Conservation (phyloP, 2,113 vertebrate species). For the Psittacara wagleri region DNA sequence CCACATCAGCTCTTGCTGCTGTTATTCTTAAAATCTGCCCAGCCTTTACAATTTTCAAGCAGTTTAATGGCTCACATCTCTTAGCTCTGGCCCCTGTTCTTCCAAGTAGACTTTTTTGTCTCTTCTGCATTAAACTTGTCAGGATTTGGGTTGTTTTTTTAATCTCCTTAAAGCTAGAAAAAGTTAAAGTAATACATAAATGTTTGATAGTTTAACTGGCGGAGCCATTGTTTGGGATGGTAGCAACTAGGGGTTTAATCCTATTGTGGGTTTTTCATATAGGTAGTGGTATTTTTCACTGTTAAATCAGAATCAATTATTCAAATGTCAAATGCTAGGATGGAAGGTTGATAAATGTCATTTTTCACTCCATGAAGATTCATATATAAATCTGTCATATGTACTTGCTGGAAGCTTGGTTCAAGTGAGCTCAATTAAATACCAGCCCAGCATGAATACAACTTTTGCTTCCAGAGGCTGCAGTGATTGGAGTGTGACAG, state of each 20-base stretch:
- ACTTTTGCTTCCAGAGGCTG: neutral
- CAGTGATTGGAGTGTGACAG: neutral
- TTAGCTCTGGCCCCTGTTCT: neutral
- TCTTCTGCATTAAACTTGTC: neutral
- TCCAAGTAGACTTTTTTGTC: neutral
- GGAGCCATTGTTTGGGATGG: neutral
- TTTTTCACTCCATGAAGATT: slow-evolving; percentile 14
- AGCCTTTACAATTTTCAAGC: neutral
- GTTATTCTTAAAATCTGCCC: neutral
- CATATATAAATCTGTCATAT: neutral
- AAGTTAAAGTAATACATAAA: neutral
- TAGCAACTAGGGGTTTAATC: neutral
- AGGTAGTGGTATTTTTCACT: slow-evolving; percentile 8
- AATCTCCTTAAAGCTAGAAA: neutral
- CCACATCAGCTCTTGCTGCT: neutral
- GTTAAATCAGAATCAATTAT: slow-evolving; percentile 26
- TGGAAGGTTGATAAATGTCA: slow-evolving; percentile 40
- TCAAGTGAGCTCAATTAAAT: slow-evolving; percentile 45
- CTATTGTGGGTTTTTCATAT: neutral
- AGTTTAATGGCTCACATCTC: neutral
- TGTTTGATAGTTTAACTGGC: neutral
- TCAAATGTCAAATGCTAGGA: slow-evolving; percentile 21
- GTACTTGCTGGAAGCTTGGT: neutral
- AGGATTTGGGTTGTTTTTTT: neutral
- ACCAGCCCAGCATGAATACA: neutral